phyloP scores from a whole-genome alignment of 2,888 invertebrate genomes.

The Entomobrya multifasciata region DNA sequence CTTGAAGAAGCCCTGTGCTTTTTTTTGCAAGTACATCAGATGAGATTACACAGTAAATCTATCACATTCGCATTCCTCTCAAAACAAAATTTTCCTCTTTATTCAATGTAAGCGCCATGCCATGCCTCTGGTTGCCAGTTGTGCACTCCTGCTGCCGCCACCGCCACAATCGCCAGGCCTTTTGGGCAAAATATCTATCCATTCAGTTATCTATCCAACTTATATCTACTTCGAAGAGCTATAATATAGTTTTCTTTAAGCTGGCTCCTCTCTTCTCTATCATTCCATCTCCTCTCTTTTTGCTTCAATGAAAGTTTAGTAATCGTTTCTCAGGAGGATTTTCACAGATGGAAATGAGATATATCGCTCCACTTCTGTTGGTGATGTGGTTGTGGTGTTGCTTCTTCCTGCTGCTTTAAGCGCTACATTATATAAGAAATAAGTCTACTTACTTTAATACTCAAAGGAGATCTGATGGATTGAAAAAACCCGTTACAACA shows the following conservation, averaged over 20 bases:
- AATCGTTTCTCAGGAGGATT: constrained; percentile 66
- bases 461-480: constrained; percentile 19
- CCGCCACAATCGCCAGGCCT: background rate
- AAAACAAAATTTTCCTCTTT: constrained; percentile 57
- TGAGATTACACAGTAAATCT: constrained; percentile 66
- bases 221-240: background rate
- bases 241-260: background rate
- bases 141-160: background rate
- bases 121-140: background rate
- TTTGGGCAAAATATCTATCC: background rate
- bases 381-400: background rate
- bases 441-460: background rate
- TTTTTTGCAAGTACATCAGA: constrained; percentile 61
- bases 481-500: constrained; percentile 6
- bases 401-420: background rate
- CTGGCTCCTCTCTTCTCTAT: background rate
- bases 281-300: background rate
- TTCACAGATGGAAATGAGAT: constrained; percentile 69
- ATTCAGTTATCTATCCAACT: background rate
- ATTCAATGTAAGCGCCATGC: background rate
- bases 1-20: constrained; percentile 1
- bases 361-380: constrained; percentile 12
- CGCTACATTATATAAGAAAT: background rate
- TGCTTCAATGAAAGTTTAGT: constrained; percentile 51
- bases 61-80: constrained; percentile 56